Base-by-base conservation (phyloP, 2,888 invertebrate species). In the Brenthis ino region DNA sequence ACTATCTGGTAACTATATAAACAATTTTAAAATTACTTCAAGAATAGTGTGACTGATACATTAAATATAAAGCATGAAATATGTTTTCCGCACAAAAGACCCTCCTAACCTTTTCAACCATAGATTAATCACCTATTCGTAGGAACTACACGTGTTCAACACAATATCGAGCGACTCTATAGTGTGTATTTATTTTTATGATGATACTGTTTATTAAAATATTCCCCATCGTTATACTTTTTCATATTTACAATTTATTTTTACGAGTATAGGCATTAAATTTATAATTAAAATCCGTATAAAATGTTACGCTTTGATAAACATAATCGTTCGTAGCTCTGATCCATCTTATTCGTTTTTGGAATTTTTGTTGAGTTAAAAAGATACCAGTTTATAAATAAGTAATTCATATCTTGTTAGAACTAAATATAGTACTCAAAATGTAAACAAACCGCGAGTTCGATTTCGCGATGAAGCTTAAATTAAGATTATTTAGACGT, bases 11-110 rank as follows among this genome's bases (percentile, higher is more conserved):
- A 20, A 20, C 20, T 1, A 28, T 28, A 28, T 4, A 5, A n/a
- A 6, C n/a, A 11, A 48, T 48, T 24, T 58, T 28, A 4, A 28
- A 8, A 58, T 58, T 58, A 24, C 48, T 28, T 58, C n/a, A 16
- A 14, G n/a, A n/a, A n/a, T 50, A 33, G 48, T 60, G 12, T 60
- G 28, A 12, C 2, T 48, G 28, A 60, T 12, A 50, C 60, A 11
- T 60, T 50, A 28, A 50, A 50, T 50, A 48, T 48, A 28, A 50
- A 50, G 60, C 50, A 50, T 60, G 28, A 50, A 28, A 60, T 50
- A 60, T 60, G 50, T 28, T 68, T 65, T 64, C 50, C 65, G 54
- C 61, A 70, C 68, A 68, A 68, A 68, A 65, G 70, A 60, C 65
- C 53, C 48, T 47, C 56, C 56, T 64, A 48, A 57, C 68, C 70